phyloP scores from a whole-genome alignment of 2,797 vertebrate species.

The Hemitrygon akajei region DNA sequence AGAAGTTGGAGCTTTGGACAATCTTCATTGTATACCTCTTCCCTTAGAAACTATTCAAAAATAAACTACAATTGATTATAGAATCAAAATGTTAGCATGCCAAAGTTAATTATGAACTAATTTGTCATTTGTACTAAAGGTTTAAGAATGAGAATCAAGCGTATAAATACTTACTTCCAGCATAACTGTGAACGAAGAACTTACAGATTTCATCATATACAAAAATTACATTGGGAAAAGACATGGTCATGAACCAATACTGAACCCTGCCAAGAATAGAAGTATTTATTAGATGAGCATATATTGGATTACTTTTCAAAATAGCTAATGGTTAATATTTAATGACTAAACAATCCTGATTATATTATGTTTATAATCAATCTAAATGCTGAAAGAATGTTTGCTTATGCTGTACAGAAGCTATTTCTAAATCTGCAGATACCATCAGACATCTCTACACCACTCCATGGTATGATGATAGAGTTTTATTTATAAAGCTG shows the following conservation, averaged over 20 bases:
- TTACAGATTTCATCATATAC: constrained; percentile 65
- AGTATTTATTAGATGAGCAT: constrained; percentile 37
- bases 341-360: background rate
- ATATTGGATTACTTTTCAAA: background rate
- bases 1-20: background rate
- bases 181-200: constrained; percentile 60
- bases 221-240: constrained; percentile 61
- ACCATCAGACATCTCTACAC: background rate
- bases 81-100: background rate
- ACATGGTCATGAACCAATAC: constrained; percentile 63
- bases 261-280: constrained; percentile 51
- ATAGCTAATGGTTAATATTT: too few relatives aligned
- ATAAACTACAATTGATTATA: background rate
- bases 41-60: background rate
- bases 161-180: constrained; percentile 59
- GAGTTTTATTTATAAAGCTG: background rate
- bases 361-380: background rate
- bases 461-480: background rate
- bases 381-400: background rate
- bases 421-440: background rate
- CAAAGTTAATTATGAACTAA: background rate
- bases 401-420: background rate
- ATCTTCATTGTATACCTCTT: background rate
- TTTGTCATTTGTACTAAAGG: background rate
- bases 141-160: background rate